These are phyloP conservation scores for Sarcophaga subvicina DNA, from an alignment of 2,888 invertebrate species.

Conservation along the genomic window DNA sequence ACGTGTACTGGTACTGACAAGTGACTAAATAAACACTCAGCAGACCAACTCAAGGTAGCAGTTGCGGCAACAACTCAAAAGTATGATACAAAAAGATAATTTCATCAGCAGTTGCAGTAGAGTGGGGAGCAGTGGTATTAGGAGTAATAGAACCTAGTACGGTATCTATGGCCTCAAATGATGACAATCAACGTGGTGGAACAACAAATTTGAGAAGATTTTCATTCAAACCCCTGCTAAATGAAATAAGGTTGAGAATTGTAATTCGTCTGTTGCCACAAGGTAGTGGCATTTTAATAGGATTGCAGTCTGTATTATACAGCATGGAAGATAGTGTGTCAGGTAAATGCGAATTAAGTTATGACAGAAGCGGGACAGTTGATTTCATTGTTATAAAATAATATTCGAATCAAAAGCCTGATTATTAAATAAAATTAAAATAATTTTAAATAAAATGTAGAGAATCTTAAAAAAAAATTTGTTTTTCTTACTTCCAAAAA, in stretches of 20 bases:
- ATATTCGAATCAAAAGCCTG: constrained; percentile 54
- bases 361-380: constrained; percentile 9
- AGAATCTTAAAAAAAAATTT: no score
- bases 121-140: constrained; percentile 26
- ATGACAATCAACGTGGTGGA: constrained; percentile 73
- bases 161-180: constrained; percentile 74
- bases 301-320: constrained; percentile 32
- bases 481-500: no score
- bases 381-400: constrained; percentile 36
- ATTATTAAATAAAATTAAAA: constrained; percentile 30
- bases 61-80: background rate
- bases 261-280: constrained; percentile 5
- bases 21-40: background rate
- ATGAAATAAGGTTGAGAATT: constrained; percentile 20
- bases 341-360: constrained; percentile 73
- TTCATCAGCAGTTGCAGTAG: constrained; percentile 40
- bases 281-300: constrained; percentile 24
- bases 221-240: background rate
- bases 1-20: background rate
- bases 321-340: constrained; percentile 72
- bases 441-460: background rate
- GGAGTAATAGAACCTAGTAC: constrained; percentile 14
- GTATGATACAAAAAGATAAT: constrained; percentile 61
- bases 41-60: constrained; percentile 7
- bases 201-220: constrained; percentile 53